These are phyloP conservation scores for Harpegnathos saltator DNA, from an alignment of 1,140 invertebrate genomes.

Conservation along the genomic window DNA sequence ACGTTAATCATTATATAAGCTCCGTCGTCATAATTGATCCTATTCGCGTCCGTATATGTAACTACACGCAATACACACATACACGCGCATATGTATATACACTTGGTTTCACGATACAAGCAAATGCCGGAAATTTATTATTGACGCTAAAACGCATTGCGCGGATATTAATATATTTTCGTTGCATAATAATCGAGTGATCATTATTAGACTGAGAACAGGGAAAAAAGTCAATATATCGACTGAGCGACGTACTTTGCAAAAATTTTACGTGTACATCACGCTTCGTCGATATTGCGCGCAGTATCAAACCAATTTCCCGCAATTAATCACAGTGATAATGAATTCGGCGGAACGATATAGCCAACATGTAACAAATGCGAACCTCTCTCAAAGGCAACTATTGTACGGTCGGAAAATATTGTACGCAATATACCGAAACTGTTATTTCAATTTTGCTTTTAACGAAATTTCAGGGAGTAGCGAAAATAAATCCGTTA, in stretches of 20 bases:
- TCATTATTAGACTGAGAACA: constrained; percentile 2
- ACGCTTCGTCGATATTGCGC: constrained; percentile 48
- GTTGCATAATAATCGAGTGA: constrained; percentile 31
- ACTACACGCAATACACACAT: too few species aligned
- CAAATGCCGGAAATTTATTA: constrained; percentile 30
- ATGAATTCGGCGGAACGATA: constrained; percentile 62
- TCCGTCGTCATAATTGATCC: constrained; percentile 29
- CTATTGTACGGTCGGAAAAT: constrained; percentile 53
- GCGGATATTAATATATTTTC: constrained; percentile 40
- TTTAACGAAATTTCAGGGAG: constrained; percentile 48
- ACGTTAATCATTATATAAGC: background rate
- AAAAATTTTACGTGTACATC: constrained; percentile 36
- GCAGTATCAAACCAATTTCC: constrained; percentile 64
- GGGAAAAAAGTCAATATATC: constrained; percentile 29
- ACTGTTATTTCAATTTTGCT: constrained; percentile 56
- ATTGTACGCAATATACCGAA: constrained; percentile 38
- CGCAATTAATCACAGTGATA: constrained; percentile 63
- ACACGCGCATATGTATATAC: background rate
- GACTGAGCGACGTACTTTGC: constrained; percentile 2
- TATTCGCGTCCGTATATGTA: too few species aligned
- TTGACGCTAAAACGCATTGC: constrained; percentile 1
- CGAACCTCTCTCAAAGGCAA: constrained; percentile 42
- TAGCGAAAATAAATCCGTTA: constrained; percentile 37
- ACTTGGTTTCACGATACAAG: constrained; percentile 7
- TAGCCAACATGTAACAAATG: constrained; percentile 50